Conservation (phyloP, 2,888 invertebrate genomes). For the Drosophila mayaguana region DNA sequence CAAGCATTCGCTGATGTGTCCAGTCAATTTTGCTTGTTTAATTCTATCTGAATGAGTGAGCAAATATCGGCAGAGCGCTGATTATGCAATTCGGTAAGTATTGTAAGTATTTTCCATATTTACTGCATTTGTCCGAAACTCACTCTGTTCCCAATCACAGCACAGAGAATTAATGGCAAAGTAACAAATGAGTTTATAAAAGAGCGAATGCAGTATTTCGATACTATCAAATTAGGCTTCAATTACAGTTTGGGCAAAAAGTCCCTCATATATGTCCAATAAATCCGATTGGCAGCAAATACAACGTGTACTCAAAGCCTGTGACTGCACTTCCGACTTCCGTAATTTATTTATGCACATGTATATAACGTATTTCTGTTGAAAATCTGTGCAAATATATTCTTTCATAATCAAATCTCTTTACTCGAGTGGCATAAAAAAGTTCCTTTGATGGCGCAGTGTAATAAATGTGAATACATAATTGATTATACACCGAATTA, state of each 20-base stretch:
- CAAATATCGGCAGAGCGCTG: background rate
- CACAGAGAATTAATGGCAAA: background rate
- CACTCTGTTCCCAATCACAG: background rate
- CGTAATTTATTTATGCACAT: conserved; percentile 4
- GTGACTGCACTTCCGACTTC: background rate
- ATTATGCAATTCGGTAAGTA: background rate
- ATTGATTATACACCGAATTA: background rate
- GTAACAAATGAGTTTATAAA: background rate
- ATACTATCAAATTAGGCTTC: background rate
- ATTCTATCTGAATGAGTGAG: background rate
- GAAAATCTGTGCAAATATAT: background rate
- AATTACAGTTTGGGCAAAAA: background rate
- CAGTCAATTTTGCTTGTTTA: background rate
- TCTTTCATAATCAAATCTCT: conserved; percentile 1
- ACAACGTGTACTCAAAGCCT: background rate
- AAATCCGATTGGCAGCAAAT: background rate
- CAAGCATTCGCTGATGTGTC: background rate
- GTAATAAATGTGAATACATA: conserved; percentile 4
- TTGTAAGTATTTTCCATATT: background rate
- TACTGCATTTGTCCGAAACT: background rate
- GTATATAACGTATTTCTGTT: background rate
- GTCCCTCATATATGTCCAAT: background rate
- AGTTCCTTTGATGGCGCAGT: background rate
- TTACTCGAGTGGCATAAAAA: background rate
- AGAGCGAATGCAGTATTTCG: background rate